These are phyloP conservation scores for Melieria crassipennis DNA, from an alignment of 2,888 invertebrate species.

Conservation along the genomic window DNA sequence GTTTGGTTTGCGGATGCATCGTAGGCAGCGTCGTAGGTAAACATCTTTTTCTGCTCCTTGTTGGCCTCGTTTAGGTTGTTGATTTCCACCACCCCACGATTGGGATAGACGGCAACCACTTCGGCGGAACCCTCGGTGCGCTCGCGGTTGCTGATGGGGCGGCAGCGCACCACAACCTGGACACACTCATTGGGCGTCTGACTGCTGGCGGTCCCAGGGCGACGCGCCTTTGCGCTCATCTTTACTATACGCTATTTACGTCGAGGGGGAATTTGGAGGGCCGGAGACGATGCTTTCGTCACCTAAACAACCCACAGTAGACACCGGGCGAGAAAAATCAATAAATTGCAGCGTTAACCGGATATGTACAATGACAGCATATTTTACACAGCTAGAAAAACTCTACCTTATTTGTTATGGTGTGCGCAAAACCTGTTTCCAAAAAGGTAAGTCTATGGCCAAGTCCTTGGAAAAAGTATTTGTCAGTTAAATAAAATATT, in stretches of 20 bases:
- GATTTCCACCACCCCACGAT: conserved; percentile 90
- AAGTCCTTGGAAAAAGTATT: too few relatives aligned
- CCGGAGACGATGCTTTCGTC: not conserved
- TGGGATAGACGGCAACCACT: conserved; percentile 85
- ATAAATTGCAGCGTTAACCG: not conserved
- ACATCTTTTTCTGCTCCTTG: conserved; percentile 85
- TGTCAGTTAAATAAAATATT: too few relatives aligned
- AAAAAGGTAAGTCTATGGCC: too few relatives aligned
- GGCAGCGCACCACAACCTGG: conserved; percentile 96
- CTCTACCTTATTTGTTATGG: too few relatives aligned
- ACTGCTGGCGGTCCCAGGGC: conserved; percentile 55
- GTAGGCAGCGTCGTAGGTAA: conserved; percentile 98
- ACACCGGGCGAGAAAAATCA: not conserved
- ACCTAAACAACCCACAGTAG: conserved; percentile 5
- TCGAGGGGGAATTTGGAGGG: not conserved
- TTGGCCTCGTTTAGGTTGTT: conserved; percentile 76
- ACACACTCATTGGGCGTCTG: conserved; percentile 80
- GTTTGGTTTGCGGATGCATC: conserved; percentile 87
- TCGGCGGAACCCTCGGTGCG: conserved; percentile 65
- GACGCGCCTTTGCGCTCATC: conserved; percentile 60
- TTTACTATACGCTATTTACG: not conserved
- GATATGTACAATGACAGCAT: too few relatives aligned
- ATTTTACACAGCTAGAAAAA: too few relatives aligned
- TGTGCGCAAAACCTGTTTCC: too few relatives aligned
- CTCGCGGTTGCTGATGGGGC: conserved; percentile 93